Conservation (phyloP, 2,797 vertebrate genomes). For the Salarias fasciatus region DNA sequence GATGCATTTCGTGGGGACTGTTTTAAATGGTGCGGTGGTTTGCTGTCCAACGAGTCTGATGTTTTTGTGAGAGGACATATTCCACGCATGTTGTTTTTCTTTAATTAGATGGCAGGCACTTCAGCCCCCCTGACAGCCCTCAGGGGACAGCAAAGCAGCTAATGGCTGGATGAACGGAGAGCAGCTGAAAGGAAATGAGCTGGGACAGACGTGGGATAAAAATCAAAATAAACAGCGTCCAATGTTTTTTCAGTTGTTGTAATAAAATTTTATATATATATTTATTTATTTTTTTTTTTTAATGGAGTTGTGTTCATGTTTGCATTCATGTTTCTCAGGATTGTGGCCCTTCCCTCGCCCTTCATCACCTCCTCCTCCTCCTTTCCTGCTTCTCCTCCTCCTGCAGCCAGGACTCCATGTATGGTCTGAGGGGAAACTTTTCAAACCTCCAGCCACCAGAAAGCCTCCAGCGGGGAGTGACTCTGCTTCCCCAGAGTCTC, state of each 20-base stretch:
- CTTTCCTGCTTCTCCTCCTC: slow-evolving; percentile 31
- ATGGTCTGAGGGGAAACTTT: slow-evolving; percentile 60
- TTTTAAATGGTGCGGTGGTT: too few species aligned
- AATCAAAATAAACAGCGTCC: background rate
- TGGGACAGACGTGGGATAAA: background rate
- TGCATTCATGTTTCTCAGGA: slow-evolving; percentile 39
- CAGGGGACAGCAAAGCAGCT: background rate
- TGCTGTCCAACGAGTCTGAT: too few species aligned
- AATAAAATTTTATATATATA: background rate
- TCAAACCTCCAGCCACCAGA: slow-evolving; percentile 53
- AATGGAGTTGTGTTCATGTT: background rate
- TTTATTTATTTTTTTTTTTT: background rate
- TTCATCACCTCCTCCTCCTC: slow-evolving; percentile 38
- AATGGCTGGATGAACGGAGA: slow-evolving; percentile 10
- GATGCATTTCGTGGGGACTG: too few species aligned
- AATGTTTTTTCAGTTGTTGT: background rate
- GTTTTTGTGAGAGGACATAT: background rate
- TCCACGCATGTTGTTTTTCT: background rate
- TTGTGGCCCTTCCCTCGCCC: slow-evolving; percentile 7
- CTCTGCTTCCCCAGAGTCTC: slow-evolving; percentile 43
- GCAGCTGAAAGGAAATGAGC: slow-evolving; percentile 1
- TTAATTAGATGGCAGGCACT: background rate
- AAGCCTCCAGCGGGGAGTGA: slow-evolving; percentile 55
- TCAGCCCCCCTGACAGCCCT: fast-evolving
- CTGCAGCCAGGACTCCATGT: slow-evolving; percentile 55